Evolutionary conservation across 2,113 vertebrate genomes (phyloP).

Genomic region (Cygnus atratus): DNA sequence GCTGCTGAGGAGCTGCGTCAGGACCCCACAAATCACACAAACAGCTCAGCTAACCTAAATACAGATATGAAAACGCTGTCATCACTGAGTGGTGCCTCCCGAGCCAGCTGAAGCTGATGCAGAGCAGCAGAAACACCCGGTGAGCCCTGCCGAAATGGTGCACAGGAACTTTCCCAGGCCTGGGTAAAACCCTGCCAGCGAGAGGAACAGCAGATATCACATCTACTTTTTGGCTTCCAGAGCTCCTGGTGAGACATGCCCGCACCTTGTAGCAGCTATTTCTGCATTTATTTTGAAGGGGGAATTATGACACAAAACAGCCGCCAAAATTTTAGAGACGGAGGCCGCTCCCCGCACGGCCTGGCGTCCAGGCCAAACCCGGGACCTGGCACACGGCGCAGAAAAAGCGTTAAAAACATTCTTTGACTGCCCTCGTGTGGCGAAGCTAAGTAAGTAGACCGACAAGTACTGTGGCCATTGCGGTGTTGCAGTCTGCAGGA

Average conservation of each 20-base stretch:
- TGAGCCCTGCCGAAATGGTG: too few species aligned
- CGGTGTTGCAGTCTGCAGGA: neutral
- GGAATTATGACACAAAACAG: neutral
- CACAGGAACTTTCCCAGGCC: neutral
- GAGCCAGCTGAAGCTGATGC: neutral
- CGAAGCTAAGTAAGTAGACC: neutral
- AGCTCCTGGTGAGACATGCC: rapidly evolving
- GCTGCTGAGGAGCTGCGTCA: neutral
- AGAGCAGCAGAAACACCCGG: neutral
- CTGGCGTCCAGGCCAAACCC: neutral
- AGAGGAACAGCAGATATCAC: neutral
- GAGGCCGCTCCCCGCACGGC: rapidly evolving
- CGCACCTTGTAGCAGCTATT: neutral
- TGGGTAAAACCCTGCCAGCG: neutral
- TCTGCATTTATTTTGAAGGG: neutral
- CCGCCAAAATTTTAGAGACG: neutral
- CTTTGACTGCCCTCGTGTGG: conserved; percentile 5
- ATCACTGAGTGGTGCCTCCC: neutral
- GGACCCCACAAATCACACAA: neutral
- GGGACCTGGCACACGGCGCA: neutral
- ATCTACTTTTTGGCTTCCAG: too few species aligned
- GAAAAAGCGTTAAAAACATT: neutral
- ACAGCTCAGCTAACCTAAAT: neutral
- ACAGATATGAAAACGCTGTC: neutral
- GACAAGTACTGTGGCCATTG: rapidly evolving